Evolutionary conservation across 2,888 invertebrate genomes (phyloP), one percentile per base, ranked within the genome.

Genomic region (Cryptocephalus moraei): DNA sequence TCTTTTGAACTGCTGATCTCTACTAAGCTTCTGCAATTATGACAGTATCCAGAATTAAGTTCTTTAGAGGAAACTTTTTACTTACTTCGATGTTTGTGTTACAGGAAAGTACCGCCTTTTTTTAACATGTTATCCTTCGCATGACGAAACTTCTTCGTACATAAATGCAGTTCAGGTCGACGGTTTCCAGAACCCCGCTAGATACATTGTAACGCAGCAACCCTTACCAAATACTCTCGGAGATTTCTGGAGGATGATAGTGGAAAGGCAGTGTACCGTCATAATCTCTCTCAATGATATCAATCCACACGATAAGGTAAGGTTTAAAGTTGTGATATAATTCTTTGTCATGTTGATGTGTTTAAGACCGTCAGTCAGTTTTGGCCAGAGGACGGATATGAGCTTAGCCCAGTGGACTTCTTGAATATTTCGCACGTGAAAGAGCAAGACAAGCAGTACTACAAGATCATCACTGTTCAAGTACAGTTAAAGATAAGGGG

Each of bases 221-320:
- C 74, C 75, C 0, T 46, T 74, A 52, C 67, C 67, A 1, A 59
- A 64, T n/a, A 75, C 74, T 2, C 45, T 71, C 2, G 63, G 60
- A 8, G 73, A 74, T 57, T 75, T 74, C 50, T 75, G 75, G 74
- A 63, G 73, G 51, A 58, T 74, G 61, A 56, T 73, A 0, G 56
- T 62, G 2, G 71, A 73, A 46, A 61, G 66, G 33, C 61, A 68
- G 44, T 58, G 67, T n/a, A 60, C 63, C 41, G 59, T 69, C 1
- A 64, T 75, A 32, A 56, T 75, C 1, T 66, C 68, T 36, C 52
- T 75, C 9, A 72, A 74, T 48, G 62, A 62, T n/a, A 62, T 69
- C 8, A 59, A 69, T 51, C 43, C 54, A 11, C 53, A 62, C 2
- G 67, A 73, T 50, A 43, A 63, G 40, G 73, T 72, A 57, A 54